Evolutionary conservation across 2,888 invertebrate species (phyloP).

Genomic region (Diplazon laetatorius): DNA sequence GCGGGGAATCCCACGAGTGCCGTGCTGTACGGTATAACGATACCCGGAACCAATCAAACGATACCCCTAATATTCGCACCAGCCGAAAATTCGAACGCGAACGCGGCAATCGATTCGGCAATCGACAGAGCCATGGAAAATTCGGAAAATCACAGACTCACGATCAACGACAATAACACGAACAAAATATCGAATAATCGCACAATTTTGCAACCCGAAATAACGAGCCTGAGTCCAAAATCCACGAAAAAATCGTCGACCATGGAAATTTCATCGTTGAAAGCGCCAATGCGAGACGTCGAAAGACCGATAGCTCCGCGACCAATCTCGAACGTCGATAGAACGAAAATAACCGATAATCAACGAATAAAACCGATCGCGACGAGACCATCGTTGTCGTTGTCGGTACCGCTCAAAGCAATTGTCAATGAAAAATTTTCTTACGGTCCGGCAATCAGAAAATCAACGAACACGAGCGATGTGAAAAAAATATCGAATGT

Average conservation of each 20-base stretch:
- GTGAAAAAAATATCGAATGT: not conserved
- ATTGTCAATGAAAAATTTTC: constrained; percentile 4
- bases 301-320: too few relatives aligned
- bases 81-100: constrained; percentile 2
- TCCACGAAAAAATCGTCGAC: not conserved
- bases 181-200: not conserved
- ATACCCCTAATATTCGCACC: constrained; percentile 46
- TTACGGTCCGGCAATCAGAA: not conserved
- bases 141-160: not conserved
- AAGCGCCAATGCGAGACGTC: too few relatives aligned
- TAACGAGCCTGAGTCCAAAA: too few relatives aligned
- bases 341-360: not conserved
- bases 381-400: not conserved
- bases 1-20: constrained; percentile 6
- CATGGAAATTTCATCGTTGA: too few relatives aligned
- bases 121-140: not conserved
- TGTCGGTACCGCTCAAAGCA: not conserved
- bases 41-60: constrained; percentile 55
- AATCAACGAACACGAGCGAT: not conserved
- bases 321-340: too few relatives aligned
- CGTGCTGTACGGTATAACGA: constrained; percentile 50
- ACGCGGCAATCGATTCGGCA: not conserved
- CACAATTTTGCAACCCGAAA: not conserved
- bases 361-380: too few relatives aligned
- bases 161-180: not conserved